Percentiles rank a stretch among this genome's conserved stretches.
These are phyloP conservation scores for Parnassius apollo DNA, from an alignment of 2,888 invertebrate species.

Conservation along the genomic window DNA sequence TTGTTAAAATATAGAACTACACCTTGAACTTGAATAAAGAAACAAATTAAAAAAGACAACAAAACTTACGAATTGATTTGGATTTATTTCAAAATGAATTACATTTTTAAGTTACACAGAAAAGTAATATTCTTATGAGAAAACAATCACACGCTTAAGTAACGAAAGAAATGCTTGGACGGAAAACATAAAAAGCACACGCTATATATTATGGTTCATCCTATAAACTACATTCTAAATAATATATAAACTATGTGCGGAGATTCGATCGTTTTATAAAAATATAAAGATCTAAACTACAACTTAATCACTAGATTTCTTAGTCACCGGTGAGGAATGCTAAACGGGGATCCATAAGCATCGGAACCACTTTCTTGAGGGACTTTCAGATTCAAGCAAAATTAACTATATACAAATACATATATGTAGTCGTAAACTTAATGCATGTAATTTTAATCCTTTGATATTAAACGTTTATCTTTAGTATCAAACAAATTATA, in stretches of 20 bases:
- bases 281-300: slow-evolving; percentile 20
- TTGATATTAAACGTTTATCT: no score
- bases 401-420: no score
- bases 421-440: no score
- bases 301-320: slow-evolving; percentile 2
- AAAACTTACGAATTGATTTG: slow-evolving; percentile 22
- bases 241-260: slow-evolving; percentile 41
- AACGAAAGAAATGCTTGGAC: slow-evolving; percentile 58
- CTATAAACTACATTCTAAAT: slow-evolving; percentile 22
- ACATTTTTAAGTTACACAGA: slow-evolving; percentile 17
- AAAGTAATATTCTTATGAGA: slow-evolving; percentile 8
- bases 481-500: no score
- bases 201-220: slow-evolving; percentile 35
- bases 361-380: no score
- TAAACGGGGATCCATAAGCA: no score
- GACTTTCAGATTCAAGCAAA: no score
- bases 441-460: no score
- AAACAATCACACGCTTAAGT: slow-evolving; percentile 48
- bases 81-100: slow-evolving; percentile 23
- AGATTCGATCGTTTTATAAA: slow-evolving; percentile 20
- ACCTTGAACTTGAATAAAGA: no score
- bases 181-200: slow-evolving; percentile 56
- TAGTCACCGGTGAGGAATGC: not conserved
- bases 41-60: slow-evolving; percentile 15
- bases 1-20: no score